Percentiles rank a stretch among this genome's conserved stretches.
Evolutionary conservation across 2,113 vertebrate genomes (phyloP).

Genomic region (Etia nguti): DNA sequence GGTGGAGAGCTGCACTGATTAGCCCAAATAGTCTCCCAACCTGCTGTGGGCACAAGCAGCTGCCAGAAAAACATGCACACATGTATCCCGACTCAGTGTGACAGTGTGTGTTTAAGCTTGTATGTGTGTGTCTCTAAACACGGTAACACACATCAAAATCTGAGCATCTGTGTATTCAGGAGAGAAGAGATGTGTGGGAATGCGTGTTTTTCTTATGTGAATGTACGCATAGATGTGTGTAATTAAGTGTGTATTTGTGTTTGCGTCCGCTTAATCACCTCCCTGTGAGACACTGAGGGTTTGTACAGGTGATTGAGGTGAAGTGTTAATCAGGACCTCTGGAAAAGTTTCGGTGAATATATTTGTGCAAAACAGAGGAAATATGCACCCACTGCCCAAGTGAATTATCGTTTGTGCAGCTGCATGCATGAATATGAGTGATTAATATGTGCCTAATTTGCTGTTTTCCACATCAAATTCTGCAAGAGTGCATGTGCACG

Average conservation of each 20-base stretch:
- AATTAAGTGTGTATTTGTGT: not conserved
- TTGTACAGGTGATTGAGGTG: constrained; percentile 20
- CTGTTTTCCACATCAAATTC: not conserved
- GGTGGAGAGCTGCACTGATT: constrained; percentile 38
- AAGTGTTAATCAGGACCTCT: constrained; percentile 45
- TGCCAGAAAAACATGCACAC: not conserved
- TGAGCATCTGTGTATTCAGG: not conserved
- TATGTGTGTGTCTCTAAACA: not conserved
- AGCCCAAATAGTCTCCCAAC: constrained; percentile 8
- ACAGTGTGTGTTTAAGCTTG: not conserved
- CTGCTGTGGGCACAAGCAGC: not conserved
- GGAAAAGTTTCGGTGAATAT: constrained; percentile 2
- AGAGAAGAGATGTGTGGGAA: not conserved
- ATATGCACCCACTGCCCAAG: not conserved
- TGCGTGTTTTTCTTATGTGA: not conserved
- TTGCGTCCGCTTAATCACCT: constrained; percentile 25
- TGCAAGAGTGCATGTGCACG: not conserved
- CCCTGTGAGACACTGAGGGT: constrained; percentile 9
- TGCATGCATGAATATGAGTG: not conserved
- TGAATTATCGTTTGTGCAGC: not conserved
- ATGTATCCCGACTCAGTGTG: not conserved
- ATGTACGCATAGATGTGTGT: not conserved
- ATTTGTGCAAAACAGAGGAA: not conserved
- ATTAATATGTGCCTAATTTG: constrained; percentile 22
- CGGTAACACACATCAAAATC: not conserved